Evolutionary conservation across 2,888 invertebrate species (phyloP).

Genomic region (Diogma glabrata): DNA sequence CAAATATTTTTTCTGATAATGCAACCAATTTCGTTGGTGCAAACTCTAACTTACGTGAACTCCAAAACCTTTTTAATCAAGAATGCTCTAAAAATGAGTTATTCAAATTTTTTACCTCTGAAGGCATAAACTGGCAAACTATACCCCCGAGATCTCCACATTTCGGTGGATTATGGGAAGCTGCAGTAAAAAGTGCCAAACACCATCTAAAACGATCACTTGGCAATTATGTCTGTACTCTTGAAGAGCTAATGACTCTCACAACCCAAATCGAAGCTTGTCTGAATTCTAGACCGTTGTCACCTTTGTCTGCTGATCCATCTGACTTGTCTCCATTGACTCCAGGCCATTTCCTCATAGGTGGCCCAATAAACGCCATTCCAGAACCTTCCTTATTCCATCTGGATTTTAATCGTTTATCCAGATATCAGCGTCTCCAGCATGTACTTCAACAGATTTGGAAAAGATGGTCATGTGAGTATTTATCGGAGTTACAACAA

Average conservation of each 20-base stretch:
- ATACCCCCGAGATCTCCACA: no score
- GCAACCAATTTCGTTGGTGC: not conserved
- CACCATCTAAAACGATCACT: not conserved
- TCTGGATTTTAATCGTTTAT: not conserved
- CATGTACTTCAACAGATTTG: not conserved
- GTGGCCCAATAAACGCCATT: not conserved
- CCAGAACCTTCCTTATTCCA: not conserved
- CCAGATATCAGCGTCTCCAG: not conserved
- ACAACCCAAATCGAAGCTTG: no score
- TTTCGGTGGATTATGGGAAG: no score
- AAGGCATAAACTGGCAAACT: no score
- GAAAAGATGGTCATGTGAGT: not conserved
- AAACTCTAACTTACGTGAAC: not conserved
- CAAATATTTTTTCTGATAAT: no score
- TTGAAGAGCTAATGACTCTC: no score
- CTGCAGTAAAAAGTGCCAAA: not conserved
- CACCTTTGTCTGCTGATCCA: no score
- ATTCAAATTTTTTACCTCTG: no score
- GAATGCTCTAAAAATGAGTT: not conserved
- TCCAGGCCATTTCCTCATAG: slow-evolving; percentile 1
- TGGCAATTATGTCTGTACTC: not conserved
- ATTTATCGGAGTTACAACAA: no score
- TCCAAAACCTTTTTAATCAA: not conserved
- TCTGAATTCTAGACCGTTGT: no score
- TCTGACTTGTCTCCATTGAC: no score